Conservation (phyloP, 2,797 vertebrate species). For the Phataginus tricuspis region DNA sequence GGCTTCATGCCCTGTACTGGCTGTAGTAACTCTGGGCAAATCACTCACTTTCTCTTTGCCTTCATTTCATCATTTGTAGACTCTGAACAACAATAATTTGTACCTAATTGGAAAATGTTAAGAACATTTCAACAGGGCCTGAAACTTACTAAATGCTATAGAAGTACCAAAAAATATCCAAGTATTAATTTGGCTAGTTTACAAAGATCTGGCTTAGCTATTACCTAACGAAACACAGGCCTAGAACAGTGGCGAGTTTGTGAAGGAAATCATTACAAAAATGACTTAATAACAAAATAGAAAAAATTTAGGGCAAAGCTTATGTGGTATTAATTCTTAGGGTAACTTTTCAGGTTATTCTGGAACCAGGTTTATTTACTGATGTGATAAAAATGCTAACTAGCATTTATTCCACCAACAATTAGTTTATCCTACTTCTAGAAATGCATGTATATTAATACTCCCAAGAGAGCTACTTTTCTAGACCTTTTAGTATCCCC, state of each 20-base stretch:
- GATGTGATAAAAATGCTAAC: background rate
- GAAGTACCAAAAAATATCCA: background rate
- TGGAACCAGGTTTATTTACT: background rate
- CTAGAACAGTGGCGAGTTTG: background rate
- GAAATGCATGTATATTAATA: background rate
- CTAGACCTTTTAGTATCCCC: background rate
- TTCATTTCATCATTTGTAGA: background rate
- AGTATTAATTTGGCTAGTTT: background rate
- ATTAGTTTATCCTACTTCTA: background rate
- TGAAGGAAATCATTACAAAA: background rate
- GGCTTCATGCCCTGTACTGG: background rate
- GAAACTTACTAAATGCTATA: background rate
- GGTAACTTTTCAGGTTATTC: background rate
- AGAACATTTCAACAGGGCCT: background rate
- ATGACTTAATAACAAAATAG: background rate
- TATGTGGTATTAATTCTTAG: background rate
- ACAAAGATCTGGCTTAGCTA: background rate
- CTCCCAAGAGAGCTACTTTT: conserved; percentile 21
- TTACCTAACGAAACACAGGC: background rate
- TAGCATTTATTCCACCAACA: background rate
- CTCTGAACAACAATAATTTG: background rate
- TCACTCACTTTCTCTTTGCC: background rate
- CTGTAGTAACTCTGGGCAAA: background rate
- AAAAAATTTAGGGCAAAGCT: background rate
- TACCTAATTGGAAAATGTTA: background rate